These are phyloP conservation scores for Coecobrya sp. DNA, from an alignment of 2,888 invertebrate genomes.

Conservation along the genomic window DNA sequence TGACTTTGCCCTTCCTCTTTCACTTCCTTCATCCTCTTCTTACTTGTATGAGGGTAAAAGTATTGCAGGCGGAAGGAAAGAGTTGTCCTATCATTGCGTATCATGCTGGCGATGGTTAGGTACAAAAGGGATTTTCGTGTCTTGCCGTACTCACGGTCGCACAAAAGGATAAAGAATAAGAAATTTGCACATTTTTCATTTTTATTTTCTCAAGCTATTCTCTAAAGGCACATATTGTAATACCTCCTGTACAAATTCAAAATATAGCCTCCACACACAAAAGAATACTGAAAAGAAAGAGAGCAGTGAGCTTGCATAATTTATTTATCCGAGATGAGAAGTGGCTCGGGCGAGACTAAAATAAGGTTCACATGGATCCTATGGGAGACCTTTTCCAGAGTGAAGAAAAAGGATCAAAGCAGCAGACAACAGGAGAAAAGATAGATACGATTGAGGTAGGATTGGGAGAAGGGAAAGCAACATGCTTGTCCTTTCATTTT, in stretches of 20 bases:
- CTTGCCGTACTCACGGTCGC: not conserved
- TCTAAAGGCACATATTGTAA: not conserved
- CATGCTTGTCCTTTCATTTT: constrained; percentile 6
- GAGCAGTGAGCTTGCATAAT: constrained; percentile 39
- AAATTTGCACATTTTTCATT: constrained; percentile 45
- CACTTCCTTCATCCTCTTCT: not conserved
- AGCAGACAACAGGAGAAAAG: not conserved
- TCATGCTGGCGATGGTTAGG: not conserved
- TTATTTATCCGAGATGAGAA: constrained; percentile 41
- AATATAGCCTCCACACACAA: not conserved
- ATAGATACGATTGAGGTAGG: not conserved
- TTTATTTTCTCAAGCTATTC: not conserved
- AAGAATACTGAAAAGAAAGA: constrained; percentile 4
- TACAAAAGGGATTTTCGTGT: constrained; percentile 39
- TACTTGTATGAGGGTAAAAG: not conserved
- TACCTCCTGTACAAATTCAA: not conserved
- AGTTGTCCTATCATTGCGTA: constrained; percentile 4
- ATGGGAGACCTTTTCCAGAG: constrained; percentile 32
- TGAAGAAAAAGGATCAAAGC: constrained; percentile 29
- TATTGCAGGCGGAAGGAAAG: not conserved
- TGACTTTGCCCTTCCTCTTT: constrained; percentile 29
- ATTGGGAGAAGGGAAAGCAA: not conserved
- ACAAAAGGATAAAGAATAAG: constrained; percentile 30
- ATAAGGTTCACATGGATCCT: constrained; percentile 7
- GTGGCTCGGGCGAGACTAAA: constrained; percentile 17